Evolutionary conservation across 2,797 vertebrate genomes (phyloP).

Genomic region (Chelon labrosus): DNA sequence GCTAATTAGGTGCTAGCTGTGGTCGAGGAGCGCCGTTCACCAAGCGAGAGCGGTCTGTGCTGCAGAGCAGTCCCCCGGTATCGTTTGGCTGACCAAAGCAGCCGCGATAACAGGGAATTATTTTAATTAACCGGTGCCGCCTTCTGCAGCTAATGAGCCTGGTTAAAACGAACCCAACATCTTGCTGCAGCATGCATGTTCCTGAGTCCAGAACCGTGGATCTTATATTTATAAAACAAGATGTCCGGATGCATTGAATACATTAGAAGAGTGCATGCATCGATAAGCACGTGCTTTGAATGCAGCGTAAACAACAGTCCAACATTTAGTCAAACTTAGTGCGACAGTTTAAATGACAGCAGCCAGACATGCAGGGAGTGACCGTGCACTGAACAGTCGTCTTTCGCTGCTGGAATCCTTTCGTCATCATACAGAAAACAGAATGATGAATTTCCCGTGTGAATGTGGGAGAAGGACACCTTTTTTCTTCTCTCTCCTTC

Average conservation of each 20-base stretch:
- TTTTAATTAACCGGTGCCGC: constrained; percentile 89
- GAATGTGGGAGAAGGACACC: constrained; percentile 53
- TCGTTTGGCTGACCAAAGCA: constrained; percentile 87
- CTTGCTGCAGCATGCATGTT: constrained; percentile 69
- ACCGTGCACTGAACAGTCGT: constrained; percentile 1
- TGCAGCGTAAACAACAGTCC: not conserved
- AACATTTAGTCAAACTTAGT: not conserved
- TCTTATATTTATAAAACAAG: constrained; percentile 51
- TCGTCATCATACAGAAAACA: constrained; percentile 44
- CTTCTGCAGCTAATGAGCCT: constrained; percentile 87
- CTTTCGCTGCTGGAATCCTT: constrained; percentile 38
- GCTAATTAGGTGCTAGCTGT: constrained; percentile 87
- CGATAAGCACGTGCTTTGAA: constrained; percentile 50
- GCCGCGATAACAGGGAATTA: constrained; percentile 85
- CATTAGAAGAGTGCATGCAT: constrained; percentile 35
- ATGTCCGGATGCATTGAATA: constrained; percentile 59
- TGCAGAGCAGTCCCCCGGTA: constrained; percentile 81
- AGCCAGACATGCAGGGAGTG: constrained; percentile 16
- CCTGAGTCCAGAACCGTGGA: constrained; percentile 35
- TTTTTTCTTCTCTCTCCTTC: constrained; percentile 48
- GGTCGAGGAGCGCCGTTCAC: constrained; percentile 76
- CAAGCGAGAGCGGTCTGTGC: constrained; percentile 78
- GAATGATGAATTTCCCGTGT: constrained; percentile 57
- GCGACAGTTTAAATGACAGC: not conserved
- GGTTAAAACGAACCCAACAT: constrained; percentile 78